Percentiles rank a stretch among this genome's conserved stretches.
phyloP scores from a whole-genome alignment of 1,140 invertebrate species.

The Eufriesea mexicana region DNA sequence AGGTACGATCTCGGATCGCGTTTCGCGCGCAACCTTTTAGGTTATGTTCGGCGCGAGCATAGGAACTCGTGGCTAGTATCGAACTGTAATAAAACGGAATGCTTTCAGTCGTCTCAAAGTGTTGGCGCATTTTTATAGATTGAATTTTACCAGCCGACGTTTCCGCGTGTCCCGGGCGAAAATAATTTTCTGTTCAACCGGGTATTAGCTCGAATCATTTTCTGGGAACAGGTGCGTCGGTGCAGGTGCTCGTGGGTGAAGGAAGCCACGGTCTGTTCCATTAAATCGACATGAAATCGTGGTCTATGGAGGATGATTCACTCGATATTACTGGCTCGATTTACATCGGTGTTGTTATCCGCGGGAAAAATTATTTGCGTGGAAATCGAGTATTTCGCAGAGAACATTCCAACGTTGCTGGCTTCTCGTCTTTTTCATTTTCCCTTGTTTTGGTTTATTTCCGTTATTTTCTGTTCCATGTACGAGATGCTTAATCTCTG shows the following conservation, averaged over 20 bases:
- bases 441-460: too few relatives aligned
- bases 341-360: too few relatives aligned
- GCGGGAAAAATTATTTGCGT: too few relatives aligned
- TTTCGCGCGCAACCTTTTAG: too few relatives aligned
- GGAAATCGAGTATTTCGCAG: too few relatives aligned
- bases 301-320: not conserved
- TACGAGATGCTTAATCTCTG: too few relatives aligned
- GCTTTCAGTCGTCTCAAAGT: not conserved
- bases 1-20: too few relatives aligned
- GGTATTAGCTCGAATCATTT: not conserved
- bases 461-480: too few relatives aligned
- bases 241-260: not conserved
- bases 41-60: too few relatives aligned
- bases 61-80: not conserved
- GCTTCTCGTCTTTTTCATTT: too few relatives aligned
- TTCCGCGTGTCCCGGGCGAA: not conserved
- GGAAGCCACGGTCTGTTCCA: not conserved
- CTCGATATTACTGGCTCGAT: too few relatives aligned
- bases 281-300: not conserved
- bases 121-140: slow-evolving; percentile 22
- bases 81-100: slow-evolving; percentile 1
- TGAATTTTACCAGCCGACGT: slow-evolving; percentile 5
- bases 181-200: not conserved
- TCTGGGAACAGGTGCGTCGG: not conserved
- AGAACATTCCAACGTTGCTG: too few relatives aligned